Percentiles rank a stretch among this genome's conserved stretches.
Conservation (phyloP, 2,888 invertebrate species). For the Athalia circularis region DNA sequence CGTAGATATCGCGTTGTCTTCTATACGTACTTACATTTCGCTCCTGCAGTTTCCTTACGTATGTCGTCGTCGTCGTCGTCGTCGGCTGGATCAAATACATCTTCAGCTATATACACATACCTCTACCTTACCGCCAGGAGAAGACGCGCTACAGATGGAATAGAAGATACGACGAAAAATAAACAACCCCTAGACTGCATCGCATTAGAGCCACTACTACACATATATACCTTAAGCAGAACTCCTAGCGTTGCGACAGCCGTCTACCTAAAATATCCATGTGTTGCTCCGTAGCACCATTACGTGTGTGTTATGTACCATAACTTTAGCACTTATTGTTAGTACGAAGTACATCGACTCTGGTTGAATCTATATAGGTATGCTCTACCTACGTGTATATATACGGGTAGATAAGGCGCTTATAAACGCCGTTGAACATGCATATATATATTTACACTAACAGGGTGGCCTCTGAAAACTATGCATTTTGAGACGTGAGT, state of each 20-base stretch:
- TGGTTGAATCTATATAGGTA: background rate
- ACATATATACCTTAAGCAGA: background rate
- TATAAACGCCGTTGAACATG: background rate
- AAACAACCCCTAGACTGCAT: conserved; percentile 37
- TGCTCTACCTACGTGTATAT: background rate
- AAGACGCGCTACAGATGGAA: conserved; percentile 17
- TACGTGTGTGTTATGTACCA: conserved; percentile 28
- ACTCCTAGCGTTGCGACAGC: conserved; percentile 19
- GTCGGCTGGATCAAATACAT: conserved; percentile 21
- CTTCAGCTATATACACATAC: background rate
- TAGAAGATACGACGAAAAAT: conserved; percentile 12
- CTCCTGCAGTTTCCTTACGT: background rate
- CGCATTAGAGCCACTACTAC: conserved; percentile 18
- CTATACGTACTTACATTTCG: background rate
- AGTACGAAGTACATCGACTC: conserved; percentile 31
- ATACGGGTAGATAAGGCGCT: background rate
- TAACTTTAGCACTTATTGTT: conserved; percentile 34
- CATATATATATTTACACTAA: too few relatives aligned
- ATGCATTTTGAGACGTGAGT: too few relatives aligned
- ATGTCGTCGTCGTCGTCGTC: background rate
- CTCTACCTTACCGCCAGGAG: background rate
- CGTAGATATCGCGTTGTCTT: background rate
- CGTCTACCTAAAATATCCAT: conserved; percentile 26
- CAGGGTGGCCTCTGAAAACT: too few relatives aligned
- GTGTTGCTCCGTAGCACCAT: background rate